phyloP scores from a whole-genome alignment of 2,797 vertebrate genomes.

The Rhabdomys pumilio region DNA sequence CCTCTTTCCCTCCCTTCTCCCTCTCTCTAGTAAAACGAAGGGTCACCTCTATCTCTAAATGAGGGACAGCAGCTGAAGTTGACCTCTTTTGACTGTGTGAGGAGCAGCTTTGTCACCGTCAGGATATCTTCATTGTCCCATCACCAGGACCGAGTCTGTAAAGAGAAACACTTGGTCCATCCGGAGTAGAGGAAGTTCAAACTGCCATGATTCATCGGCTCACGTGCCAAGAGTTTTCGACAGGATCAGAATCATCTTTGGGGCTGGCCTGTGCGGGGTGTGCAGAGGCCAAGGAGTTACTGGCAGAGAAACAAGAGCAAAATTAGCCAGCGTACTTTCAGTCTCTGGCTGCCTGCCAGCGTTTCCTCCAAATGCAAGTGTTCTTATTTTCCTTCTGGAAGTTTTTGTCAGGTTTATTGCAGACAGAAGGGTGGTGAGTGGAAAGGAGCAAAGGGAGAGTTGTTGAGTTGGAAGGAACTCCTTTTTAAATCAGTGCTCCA shows the following conservation, averaged over 20 bases:
- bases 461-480: conserved; percentile 26
- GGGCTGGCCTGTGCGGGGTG: neutral
- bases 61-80: neutral
- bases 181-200: conserved; percentile 25
- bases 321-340: conserved; percentile 46
- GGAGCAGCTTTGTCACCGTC: neutral
- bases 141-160: neutral
- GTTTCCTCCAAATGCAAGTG: conserved; percentile 55
- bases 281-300: neutral
- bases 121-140: neutral
- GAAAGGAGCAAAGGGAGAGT: conserved; percentile 63
- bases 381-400: conserved; percentile 71
- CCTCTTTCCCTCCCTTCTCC: neutral
- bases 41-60: neutral
- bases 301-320: conserved; percentile 77
- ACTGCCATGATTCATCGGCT: neutral
- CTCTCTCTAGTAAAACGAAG: neutral
- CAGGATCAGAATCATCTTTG: neutral
- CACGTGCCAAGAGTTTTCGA: neutral
- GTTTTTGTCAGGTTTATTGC: conserved; percentile 76
- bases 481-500: conserved; percentile 22
- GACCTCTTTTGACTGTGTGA: neutral
- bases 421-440: conserved; percentile 60
- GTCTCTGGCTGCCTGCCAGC: conserved; percentile 71
- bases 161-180: neutral